phyloP scores from a whole-genome alignment of 2,888 invertebrate genomes.

The Podabrus alpinus region DNA sequence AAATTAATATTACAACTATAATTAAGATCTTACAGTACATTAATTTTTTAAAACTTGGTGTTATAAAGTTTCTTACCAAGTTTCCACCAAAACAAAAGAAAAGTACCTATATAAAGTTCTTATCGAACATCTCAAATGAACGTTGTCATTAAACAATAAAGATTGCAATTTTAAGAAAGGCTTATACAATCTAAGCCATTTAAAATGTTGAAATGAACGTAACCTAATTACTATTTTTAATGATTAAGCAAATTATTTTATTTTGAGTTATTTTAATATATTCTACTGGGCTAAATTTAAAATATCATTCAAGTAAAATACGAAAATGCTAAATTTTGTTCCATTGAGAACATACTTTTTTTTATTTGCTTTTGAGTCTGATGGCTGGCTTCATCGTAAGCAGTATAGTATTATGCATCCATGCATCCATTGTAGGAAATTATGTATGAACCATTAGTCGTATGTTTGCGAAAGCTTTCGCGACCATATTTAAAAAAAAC shows the following conservation, averaged over 20 bases:
- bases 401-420: no score
- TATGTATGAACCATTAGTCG: no score
- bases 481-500: no score
- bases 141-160: not conserved
- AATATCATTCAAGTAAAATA: no score
- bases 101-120: not conserved
- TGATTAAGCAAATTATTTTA: not conserved
- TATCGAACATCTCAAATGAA: not conserved
- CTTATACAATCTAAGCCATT: not conserved
- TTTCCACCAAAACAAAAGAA: not conserved
- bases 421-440: no score
- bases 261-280: not conserved
- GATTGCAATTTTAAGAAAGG: not conserved
- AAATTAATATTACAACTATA: constrained; percentile 22
- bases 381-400: no score
- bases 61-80: constrained; percentile 3
- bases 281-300: no score
- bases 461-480: no score
- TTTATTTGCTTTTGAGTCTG: no score
- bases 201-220: not conserved
- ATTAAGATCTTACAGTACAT: constrained; percentile 28
- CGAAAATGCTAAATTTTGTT: no score
- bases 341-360: no score
- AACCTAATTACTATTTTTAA: not conserved
- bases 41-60: constrained; percentile 25